Evolutionary conservation across 2,888 invertebrate genomes (phyloP), one percentile per base, ranked within the genome.

Genomic region (Caenorhabditis sinica): DNA sequence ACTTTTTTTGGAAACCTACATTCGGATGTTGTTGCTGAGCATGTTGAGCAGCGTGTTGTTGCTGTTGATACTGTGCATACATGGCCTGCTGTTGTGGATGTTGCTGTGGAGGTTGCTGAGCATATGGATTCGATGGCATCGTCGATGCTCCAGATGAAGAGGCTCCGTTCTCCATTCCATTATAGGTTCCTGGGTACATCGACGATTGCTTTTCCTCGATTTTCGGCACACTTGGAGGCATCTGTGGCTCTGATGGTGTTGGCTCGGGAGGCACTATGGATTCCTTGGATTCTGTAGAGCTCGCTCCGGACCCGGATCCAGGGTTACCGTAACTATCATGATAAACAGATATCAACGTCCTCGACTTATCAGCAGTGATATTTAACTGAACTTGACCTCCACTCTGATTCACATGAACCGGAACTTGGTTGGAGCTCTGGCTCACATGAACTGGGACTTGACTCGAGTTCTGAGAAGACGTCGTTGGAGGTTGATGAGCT

Each of bases 271-370:
- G 92, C 33, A 85, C 85, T 36, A 92, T 88, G 1, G 90, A 90
- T 61, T 92, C 89, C 56, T 87, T 88, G 33, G 73, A 69, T 53
- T 88, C 87, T 5, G 77, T 80, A 20, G 82, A 80, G 25, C 85
- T 85, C 0, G 84, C 84, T 6, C 79, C 83, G 75, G 82, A 53
- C 3, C 79, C 83, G 75, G 82, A 53, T 17, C 66, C 56, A 53
- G 43, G 49, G 58, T 77, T 80, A 13, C 82, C 82, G 72, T 88
- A 87, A 20, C 88, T 86, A 30, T 90, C 90, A 58, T 92, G 92
- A 61, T 92, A 91, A 23, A 92, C 92, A 28, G 90, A 90, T 58
- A 92, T 92, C 28, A 92, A 85, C 8, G 92, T 92, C 56, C 90
- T 84, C 0, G 87, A 75, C 51, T 88, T 82, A 28, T 91, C 91